Conservation (phyloP, 1,140 invertebrate genomes). For the Meloidogyne hapla region DNA sequence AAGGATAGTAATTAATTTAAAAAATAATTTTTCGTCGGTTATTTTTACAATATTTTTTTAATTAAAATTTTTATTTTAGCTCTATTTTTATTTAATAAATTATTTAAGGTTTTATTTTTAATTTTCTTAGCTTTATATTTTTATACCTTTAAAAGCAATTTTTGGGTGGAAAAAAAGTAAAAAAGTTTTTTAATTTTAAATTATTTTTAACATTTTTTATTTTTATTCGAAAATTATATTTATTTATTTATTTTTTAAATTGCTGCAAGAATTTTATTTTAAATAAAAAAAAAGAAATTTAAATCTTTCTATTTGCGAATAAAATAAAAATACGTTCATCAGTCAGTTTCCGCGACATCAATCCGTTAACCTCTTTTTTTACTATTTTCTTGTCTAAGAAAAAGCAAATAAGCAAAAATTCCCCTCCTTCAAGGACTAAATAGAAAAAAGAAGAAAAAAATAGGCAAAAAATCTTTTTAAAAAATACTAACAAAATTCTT, state of each 20-base stretch:
- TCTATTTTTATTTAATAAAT: too few species aligned
- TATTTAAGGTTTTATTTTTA: too few species aligned
- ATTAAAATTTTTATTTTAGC: background rate
- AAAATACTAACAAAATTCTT: background rate
- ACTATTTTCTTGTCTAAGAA: background rate
- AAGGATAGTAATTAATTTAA: too few species aligned
- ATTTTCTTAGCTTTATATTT: too few species aligned
- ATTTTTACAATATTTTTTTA: background rate
- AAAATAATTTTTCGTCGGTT: too few species aligned
- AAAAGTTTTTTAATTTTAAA: too few species aligned
- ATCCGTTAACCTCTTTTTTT: background rate
- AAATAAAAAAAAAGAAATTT: conserved; percentile 10
- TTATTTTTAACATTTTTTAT: too few species aligned
- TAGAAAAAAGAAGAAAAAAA: background rate
- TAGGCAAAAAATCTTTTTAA: background rate
- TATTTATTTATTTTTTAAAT: background rate
- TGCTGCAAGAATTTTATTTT: too few species aligned
- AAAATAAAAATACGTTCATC: background rate
- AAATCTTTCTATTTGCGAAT: background rate
- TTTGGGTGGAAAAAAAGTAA: too few species aligned
- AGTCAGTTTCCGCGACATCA: background rate
- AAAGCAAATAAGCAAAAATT: conserved; percentile 3
- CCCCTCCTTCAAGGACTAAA: background rate
- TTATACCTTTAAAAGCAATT: too few species aligned
- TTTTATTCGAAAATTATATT: too few species aligned